Evolutionary conservation across 2,888 invertebrate genomes (phyloP), one percentile per base, ranked within the genome.

Genomic region (Caenorhabditis wallacei): DNA sequence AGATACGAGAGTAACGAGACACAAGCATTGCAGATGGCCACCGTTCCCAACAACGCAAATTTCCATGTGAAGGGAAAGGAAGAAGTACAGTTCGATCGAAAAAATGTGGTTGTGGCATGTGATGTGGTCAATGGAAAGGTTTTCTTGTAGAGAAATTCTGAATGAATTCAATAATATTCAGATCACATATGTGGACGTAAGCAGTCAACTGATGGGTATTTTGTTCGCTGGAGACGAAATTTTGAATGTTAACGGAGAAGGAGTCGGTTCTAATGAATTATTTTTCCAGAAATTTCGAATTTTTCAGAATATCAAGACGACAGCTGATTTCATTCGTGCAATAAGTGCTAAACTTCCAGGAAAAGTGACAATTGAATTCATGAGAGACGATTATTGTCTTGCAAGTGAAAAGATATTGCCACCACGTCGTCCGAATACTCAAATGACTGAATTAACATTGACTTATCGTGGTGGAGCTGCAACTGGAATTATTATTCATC

Each of bases 401-500:
- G 84, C 78, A 61, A 80, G 79, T 35, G 69, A 85, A 66, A 88
- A 80, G 18, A 35, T 30, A 1, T 40, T 88, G 61, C 84, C 85
- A 30, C 69, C 80, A 40, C 82, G 84, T 46, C 80, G 79, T 48
- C 83, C 85, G 13, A 87, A 86, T 64, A 46, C 80, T 66, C 76
- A 84, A 53, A 71, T 86, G 71, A 70, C 81, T 56, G 88, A 88
- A 54, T 69, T 88, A 48, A 80, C 85, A 40, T 56, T 88, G 74
- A 80, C 71, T 20, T 88, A 87, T 80, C 75, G 87, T 24, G 86
- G 88, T 7, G 88, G 88, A 30, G 86, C 85, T 56, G 85, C 87
- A 20, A 82, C 85, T 57, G 88, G 88, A 48, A 82, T 88, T 24
- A 84, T 88, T 56, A 87, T 88, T 70, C 87, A 87, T 71, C 64